phyloP scores from a whole-genome alignment of 2,888 invertebrate genomes.

The Tanytarsus gracilentus region DNA sequence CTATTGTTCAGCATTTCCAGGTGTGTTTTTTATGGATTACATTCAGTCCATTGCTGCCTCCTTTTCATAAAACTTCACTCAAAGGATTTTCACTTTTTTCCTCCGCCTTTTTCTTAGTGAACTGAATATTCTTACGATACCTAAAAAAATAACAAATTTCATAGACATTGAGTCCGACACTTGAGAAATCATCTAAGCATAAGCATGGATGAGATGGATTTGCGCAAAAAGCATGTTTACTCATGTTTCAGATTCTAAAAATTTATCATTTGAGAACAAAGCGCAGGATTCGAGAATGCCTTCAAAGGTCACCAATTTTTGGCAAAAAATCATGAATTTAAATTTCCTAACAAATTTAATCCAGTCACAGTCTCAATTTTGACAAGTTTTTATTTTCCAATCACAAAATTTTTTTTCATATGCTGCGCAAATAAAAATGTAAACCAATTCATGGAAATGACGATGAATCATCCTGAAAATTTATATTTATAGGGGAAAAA shows the following conservation, averaged over 20 bases:
- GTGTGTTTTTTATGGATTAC: constrained; percentile 13
- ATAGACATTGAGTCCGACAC: too few relatives aligned
- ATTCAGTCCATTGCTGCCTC: too few relatives aligned
- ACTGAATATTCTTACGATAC: neutral
- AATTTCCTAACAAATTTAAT: too few relatives aligned
- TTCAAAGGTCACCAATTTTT: neutral
- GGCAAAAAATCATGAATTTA: neutral
- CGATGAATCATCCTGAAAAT: constrained; percentile 12
- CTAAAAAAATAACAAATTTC: neutral
- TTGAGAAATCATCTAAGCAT: constrained; percentile 18
- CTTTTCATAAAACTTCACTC: too few relatives aligned
- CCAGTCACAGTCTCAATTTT: too few relatives aligned
- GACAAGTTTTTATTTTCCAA: too few relatives aligned
- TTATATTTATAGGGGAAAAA: constrained; percentile 2
- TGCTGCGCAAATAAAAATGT: constrained; percentile 19
- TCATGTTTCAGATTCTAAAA: too few relatives aligned
- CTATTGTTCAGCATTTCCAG: constrained; percentile 23
- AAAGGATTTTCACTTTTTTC: neutral
- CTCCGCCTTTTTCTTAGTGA: neutral
- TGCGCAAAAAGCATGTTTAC: constrained; percentile 15
- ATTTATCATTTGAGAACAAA: too few relatives aligned
- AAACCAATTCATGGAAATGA: neutral
- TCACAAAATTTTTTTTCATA: too few relatives aligned
- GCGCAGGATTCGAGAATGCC: too few relatives aligned
- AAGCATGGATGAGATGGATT: constrained; percentile 12